Evolutionary conservation across 23 tunicate species (phyloP).

Genomic region (Clavelina lepadiformis): DNA sequence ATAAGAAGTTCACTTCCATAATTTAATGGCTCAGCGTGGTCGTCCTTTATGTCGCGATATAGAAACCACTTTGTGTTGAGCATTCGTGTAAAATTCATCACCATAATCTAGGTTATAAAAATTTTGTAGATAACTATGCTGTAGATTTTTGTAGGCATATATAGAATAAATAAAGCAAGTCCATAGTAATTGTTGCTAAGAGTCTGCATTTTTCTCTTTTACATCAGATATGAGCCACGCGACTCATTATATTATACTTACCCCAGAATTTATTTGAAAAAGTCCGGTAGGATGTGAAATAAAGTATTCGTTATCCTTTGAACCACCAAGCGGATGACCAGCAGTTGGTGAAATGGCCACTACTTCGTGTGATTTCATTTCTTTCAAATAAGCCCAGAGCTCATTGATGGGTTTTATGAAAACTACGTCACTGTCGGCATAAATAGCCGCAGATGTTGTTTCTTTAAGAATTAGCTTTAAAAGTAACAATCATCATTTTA

Average conservation of each 20-base stretch:
- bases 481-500: no score
- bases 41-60: constrained; percentile 36
- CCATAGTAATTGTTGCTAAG: no score
- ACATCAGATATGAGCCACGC: no score
- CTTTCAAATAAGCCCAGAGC: constrained; percentile 61
- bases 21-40: constrained; percentile 6
- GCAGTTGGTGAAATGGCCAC: constrained; percentile 94
- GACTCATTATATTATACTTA: constrained; percentile 29
- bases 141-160: no score
- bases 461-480: constrained; percentile 68
- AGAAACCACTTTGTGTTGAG: constrained; percentile 63
- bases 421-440: constrained; percentile 90
- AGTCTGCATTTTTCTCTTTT: no score
- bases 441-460: constrained; percentile 72
- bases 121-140: no score
- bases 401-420: constrained; percentile 88
- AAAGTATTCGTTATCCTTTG: constrained; percentile 71
- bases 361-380: constrained; percentile 46
- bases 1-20: constrained; percentile 76
- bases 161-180: no score
- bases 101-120: no score
- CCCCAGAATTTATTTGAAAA: constrained; percentile 93
- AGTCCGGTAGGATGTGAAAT: constrained; percentile 59
- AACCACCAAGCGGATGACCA: constrained; percentile 83
- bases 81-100: constrained; percentile 86